Conservation (phyloP, 1,140 invertebrate species). For the Lepidostoma basale region DNA sequence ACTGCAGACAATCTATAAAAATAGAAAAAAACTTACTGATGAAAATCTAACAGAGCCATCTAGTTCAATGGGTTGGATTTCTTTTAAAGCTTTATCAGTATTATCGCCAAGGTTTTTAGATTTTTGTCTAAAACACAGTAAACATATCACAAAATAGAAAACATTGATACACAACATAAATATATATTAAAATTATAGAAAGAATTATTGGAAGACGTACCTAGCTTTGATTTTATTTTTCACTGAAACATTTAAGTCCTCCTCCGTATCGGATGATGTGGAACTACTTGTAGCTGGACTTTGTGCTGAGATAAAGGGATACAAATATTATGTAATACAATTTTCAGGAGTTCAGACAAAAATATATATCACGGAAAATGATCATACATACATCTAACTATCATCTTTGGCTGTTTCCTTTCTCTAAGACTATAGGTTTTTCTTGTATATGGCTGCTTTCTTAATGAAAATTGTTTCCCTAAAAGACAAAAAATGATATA, state of each 20-base stretch:
- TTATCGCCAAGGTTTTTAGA: conserved; percentile 58
- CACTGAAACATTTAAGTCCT: conserved; percentile 61
- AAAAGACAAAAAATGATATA: conserved; percentile 25
- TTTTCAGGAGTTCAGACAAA: neutral
- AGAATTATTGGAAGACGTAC: conserved; percentile 43
- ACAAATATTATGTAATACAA: too few relatives aligned
- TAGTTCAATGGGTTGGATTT: conserved; percentile 59
- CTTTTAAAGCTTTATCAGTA: conserved; percentile 56
- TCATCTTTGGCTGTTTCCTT: conserved; percentile 57
- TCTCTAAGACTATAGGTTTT: conserved; percentile 60
- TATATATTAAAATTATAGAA: conserved; percentile 14
- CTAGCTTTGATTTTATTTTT: conserved; percentile 61
- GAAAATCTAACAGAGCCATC: conserved; percentile 59
- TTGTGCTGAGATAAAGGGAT: conserved; percentile 52
- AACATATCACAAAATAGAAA: neutral
- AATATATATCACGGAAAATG: neutral
- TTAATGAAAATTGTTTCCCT: conserved; percentile 36
- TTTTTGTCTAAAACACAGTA: conserved; percentile 53
- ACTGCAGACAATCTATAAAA: neutral
- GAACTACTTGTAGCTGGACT: conserved; percentile 55
- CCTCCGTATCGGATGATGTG: conserved; percentile 54
- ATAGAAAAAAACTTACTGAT: conserved; percentile 51
- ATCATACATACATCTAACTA: conserved; percentile 41
- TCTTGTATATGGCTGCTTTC: conserved; percentile 48
- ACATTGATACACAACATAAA: neutral